Evolutionary conservation across 1,140 invertebrate genomes (phyloP).

Genomic region (Solenopsis invicta): DNA sequence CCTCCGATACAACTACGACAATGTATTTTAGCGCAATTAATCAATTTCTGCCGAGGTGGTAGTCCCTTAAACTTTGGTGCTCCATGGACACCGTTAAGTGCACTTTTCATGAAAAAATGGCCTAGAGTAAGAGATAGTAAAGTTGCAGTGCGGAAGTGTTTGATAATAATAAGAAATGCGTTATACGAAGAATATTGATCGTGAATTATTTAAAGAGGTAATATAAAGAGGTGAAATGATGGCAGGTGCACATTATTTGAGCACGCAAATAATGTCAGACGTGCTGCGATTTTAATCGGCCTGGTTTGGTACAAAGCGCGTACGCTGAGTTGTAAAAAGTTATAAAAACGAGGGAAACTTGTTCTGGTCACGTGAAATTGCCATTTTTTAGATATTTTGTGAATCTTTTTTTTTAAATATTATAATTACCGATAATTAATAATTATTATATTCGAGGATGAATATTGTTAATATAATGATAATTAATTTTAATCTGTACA

Average conservation of each 20-base stretch:
- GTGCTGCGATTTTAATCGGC: slow-evolving; percentile 84
- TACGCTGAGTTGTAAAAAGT: slow-evolving; percentile 86
- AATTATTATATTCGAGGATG: slow-evolving; percentile 81
- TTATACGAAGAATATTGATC: slow-evolving; percentile 82
- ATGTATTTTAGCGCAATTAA: slow-evolving; percentile 81
- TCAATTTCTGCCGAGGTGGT: slow-evolving; percentile 86
- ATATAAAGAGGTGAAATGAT: slow-evolving; percentile 83
- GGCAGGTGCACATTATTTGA: slow-evolving; percentile 84
- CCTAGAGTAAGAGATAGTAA: slow-evolving; percentile 83
- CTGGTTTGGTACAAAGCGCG: slow-evolving; percentile 87
- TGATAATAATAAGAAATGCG: slow-evolving; percentile 80
- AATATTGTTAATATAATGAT: slow-evolving; percentile 86
- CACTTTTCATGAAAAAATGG: slow-evolving; percentile 86
- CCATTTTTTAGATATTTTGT: slow-evolving; percentile 85
- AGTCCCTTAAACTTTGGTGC: slow-evolving; percentile 84
- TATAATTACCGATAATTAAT: slow-evolving; percentile 81
- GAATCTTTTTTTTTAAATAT: slow-evolving; percentile 77
- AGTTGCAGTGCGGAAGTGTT: slow-evolving; percentile 74
- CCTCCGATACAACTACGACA: slow-evolving; percentile 49
- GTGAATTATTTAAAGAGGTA: slow-evolving; percentile 85
- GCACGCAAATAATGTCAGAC: slow-evolving; percentile 76
- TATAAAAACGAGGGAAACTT: slow-evolving; percentile 81
- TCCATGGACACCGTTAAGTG: slow-evolving; percentile 86
- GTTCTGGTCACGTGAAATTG: slow-evolving; percentile 87
- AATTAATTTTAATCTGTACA: slow-evolving; percentile 84